Conservation (phyloP, 2,113 vertebrate species). For the Xyrauchen texanus region DNA sequence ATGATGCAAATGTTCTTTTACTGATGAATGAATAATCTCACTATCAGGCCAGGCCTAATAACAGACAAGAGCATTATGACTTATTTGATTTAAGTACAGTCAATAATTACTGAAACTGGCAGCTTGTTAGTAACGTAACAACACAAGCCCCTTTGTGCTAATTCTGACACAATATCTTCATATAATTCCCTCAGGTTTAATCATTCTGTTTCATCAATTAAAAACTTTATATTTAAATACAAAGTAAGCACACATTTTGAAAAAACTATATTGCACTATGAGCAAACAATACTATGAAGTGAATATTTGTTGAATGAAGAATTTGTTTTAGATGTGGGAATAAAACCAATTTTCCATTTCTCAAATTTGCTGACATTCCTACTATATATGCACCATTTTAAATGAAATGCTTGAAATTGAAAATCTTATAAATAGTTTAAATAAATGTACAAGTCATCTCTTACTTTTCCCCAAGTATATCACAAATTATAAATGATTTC, state of each 20-base stretch:
- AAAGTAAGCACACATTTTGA: neutral
- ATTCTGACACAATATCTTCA: neutral
- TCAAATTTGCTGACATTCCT: constrained; percentile 11
- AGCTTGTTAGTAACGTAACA: neutral
- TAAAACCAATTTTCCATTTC: constrained; percentile 38
- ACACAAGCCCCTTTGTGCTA: neutral
- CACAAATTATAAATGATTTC: constrained; percentile 43
- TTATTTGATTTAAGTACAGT: constrained; percentile 39
- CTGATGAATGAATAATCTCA: constrained; percentile 13
- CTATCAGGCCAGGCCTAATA: constrained; percentile 6
- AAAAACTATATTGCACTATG: constrained; percentile 16
- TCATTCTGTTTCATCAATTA: neutral
- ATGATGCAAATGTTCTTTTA: constrained; percentile 22
- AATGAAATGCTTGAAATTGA: neutral
- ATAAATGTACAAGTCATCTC: constrained; percentile 28
- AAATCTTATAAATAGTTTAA: constrained; percentile 29
- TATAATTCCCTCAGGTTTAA: neutral
- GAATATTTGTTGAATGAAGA: neutral
- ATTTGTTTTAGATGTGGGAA: neutral
- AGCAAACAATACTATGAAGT: constrained; percentile 5
- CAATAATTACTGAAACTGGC: constrained; percentile 25
- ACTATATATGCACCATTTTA: too few species aligned
- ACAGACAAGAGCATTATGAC: neutral
- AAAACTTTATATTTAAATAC: neutral
- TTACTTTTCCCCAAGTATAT: neutral